Base-by-base conservation (phyloP, 1,140 invertebrate genomes). In the Calycopis cecrops region DNA sequence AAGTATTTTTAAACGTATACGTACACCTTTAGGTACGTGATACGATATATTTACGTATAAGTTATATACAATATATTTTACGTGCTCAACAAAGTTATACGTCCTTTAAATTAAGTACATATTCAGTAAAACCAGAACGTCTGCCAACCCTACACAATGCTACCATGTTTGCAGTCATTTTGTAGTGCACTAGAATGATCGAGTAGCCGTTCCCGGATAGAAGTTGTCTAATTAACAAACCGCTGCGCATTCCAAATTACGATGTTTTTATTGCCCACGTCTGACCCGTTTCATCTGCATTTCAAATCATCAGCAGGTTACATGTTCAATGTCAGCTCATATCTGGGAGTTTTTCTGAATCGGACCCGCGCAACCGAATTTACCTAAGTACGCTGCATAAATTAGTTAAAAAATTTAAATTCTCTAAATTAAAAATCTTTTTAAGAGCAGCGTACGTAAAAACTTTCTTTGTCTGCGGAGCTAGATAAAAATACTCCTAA, bases 221-320 rank as follows among this genome's bases (percentile, higher is more conserved):
- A 73, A 79, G 67, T 78, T 81, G 69, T 68, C 71, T 79, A 81
- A 81, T 81, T 81, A 81, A 69, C 68, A 68, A 73, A 61, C 66
- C 57, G 67, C 65, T 61, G 68, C 50, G 53, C 48, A 51, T 59
- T 49, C 48, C 54, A 53, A 53, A 53, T 53, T 42, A 53, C 40
- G 52, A 44, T 53, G 52, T 53, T 58, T 59, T 59, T 59, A 51
- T 51, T 55, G 52, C 21, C 37, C 48, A 54, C 35, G 52, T 59
- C 49, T 55, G 47, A 53, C 33, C 54, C 51, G 40, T 21, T 53
- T 53, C 34, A 44, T 47, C 21, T 33, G 42, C 40, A 42, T 12
- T 18, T 14, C 18, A 33, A 14, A 47, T 53, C 14, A n/a, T 53
- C 33, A 42, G 33, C 42, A 16, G 16, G 28, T 44, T 11, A 44